Base-by-base conservation (phyloP, 2,888 invertebrate genomes). In the Exephanes ischioxanthus region DNA sequence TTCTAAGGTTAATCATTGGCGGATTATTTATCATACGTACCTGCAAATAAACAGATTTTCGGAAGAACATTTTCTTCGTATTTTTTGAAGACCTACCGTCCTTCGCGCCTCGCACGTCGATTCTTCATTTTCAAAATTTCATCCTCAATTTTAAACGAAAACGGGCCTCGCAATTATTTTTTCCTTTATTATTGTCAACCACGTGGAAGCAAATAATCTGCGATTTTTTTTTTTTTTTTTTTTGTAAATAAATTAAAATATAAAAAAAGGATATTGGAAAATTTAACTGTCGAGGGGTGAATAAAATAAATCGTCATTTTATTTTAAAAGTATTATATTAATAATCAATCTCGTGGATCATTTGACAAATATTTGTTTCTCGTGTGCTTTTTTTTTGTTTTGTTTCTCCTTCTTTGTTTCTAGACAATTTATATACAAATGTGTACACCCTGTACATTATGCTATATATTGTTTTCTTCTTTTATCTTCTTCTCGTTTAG, bases 401-500 rank as follows among this genome's bases (percentile, higher is more conserved):
- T 55, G 55, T 55, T 72, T 66, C 51, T 85, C 84, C 78, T 75
- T 86, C 84, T 86, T 82, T 85, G 70, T 85, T 79, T 79, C 80
- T 86, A 85, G 85, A 84, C 88, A 88, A 77, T 89, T 89, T 92
- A 90, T 90, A 90, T 90, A 91, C 90, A 91, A 91, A 91, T 90
- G 89, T 92, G 88, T 90, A 91, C 90, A 91, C 88, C 89, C 91
- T 91, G 90, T 91, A 90, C 90, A 90, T 88, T 88, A 83, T 82
- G 73, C 75, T 30, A 33, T 55, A 55, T 68, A 26, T 77, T 76
- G 61, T 86, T 84, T 85, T 75, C 82, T 83, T 83, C 0, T 45
- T 45, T 45, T 9, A 9, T 41, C 41, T 3, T 41, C 14, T 45
- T 14, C 3, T 87, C 19, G 2, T 61, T 61, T 26, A 58, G 83